Base-by-base conservation (phyloP, 1,140 invertebrate genomes). In the Dendroctonus valens region DNA sequence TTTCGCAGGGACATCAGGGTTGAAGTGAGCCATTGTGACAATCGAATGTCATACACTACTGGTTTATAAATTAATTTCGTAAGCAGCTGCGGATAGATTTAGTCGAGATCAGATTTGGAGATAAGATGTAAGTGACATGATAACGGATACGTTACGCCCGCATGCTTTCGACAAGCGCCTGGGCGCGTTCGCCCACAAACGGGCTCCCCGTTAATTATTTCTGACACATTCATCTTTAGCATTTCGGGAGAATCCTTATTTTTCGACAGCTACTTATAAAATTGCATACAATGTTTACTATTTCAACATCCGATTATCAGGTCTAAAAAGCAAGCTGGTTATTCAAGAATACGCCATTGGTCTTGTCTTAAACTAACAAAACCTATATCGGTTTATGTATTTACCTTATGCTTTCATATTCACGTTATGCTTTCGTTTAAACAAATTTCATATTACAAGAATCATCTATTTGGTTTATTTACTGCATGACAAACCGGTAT, bases 91-190 rank as follows among this genome's bases (percentile, higher is more conserved):
- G 59, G 59, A 61, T 50, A 50, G 59, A 61, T 61, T 61, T 61
- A 61, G 51, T 61, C 59, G 59, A 52, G 59, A 61, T 48, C 59
- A 61, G 59, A 61, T 61, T 61, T 38, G 12, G 12, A 52, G 59
- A 61, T 61, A 61, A 61, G 59, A 61, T 61, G 51, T 61, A 61
- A 61, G 59, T 61, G 59, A 61, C 59, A 61, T 61, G 59, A 61
- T 61, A 61, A 61, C 59, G 26, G 59, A 61, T 61, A 61, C 59
- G 59, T 61, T 52, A 61, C 59, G 59, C 59, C 59, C 59, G 59
- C 59, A 61, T 61, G 59, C 41, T 61, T 61, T 51, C 48, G 59
- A 61, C 59, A 52, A 50, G 59, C 48, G 59, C 59, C 59, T 8
- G 42, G 41, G 59, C n/a, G 49, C 49, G 49, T 39, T 40, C 38